Conservation (phyloP, 2,888 invertebrate species). For the Cistogaster globosa region DNA sequence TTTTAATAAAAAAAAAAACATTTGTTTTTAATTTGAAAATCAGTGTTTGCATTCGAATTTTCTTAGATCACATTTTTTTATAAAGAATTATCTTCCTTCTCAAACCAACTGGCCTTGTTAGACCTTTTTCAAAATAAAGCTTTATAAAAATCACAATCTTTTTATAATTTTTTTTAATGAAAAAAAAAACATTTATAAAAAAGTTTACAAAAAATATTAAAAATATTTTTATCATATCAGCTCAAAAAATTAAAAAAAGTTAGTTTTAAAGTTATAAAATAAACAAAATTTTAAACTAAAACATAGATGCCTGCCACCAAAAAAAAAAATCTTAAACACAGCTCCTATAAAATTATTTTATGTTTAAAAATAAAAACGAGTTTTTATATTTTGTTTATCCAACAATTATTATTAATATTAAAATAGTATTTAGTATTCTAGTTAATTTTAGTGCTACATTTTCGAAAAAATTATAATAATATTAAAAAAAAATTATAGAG, state of each 20-base stretch:
- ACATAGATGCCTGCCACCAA: conserved; percentile 69
- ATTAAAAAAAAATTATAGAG: conserved; percentile 3
- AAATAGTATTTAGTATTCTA: conserved; percentile 19
- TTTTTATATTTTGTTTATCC: conserved; percentile 22
- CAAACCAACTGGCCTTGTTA: conserved; percentile 15
- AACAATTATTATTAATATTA: conserved; percentile 3
- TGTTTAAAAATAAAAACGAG: conserved; percentile 30
- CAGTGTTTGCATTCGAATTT: no score
- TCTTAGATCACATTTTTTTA: no score
- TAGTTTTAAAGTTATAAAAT: conserved; percentile 53
- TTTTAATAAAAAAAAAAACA: no score
- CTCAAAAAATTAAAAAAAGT: conserved; percentile 50
- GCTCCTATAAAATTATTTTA: conserved; percentile 52
- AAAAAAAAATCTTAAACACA: conserved; percentile 55
- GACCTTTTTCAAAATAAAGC: conserved; percentile 55
- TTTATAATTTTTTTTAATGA: conserved; percentile 58
- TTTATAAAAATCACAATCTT: conserved; percentile 61
- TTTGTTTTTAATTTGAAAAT: no score
- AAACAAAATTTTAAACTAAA: conserved; percentile 39
- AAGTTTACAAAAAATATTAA: conserved; percentile 25
- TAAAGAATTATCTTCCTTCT: conserved; percentile 1
- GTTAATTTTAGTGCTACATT: conserved; percentile 8
- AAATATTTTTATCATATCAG: conserved; percentile 67
- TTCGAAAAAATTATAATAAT: conserved; percentile 5
- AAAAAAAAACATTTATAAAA: conserved; percentile 20